These are phyloP conservation scores for Sphaerodactylus townsendi DNA, from an alignment of 2,113 vertebrate genomes.

Conservation along the genomic window DNA sequence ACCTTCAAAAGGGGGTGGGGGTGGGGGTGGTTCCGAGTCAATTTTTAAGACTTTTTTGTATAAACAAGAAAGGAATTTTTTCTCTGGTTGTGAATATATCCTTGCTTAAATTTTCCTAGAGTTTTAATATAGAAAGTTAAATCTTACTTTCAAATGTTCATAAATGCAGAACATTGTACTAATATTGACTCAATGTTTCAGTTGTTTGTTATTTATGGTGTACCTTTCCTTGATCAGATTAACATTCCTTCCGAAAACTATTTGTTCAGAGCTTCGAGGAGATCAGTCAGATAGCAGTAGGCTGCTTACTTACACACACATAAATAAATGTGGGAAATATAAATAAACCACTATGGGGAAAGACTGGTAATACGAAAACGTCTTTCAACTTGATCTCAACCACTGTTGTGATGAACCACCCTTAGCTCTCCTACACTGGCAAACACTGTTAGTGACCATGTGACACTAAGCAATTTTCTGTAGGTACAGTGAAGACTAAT, in stretches of 20 bases:
- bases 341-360: too few species aligned
- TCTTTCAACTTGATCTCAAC: too few species aligned
- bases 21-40: not conserved
- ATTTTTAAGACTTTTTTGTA: constrained; percentile 21
- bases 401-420: too few species aligned
- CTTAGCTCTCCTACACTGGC: too few species aligned
- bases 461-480: too few species aligned
- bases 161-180: constrained; percentile 20
- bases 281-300: too few species aligned
- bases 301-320: too few species aligned
- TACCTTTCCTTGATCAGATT: constrained; percentile 45
- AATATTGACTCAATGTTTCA: constrained; percentile 40
- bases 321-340: too few species aligned
- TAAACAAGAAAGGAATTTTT: constrained; percentile 36
- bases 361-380: too few species aligned
- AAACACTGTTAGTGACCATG: too few species aligned
- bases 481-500: too few species aligned
- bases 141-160: constrained; percentile 41
- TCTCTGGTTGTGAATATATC: constrained; percentile 28
- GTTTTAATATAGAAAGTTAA: constrained; percentile 28
- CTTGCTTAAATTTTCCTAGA: constrained; percentile 56
- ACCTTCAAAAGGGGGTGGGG: constrained; percentile 22
- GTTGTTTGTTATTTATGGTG: constrained; percentile 31
- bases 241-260: not conserved
- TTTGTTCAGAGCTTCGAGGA: not conserved